These are phyloP conservation scores for Syngnathus rostellatus DNA, from an alignment of 2,797 vertebrate species.

Conservation along the genomic window DNA sequence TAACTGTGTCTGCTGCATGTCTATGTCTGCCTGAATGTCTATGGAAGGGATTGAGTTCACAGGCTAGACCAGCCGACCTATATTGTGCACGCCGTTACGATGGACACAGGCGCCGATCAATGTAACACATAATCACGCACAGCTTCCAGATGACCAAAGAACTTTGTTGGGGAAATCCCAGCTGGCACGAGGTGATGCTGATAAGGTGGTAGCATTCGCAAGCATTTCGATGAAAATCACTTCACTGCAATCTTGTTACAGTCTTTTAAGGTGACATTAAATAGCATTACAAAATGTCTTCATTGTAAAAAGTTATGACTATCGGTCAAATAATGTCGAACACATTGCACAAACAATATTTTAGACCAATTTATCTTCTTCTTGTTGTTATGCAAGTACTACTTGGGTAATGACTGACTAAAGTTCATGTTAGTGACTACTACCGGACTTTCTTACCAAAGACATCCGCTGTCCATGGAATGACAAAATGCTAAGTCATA, in stretches of 20 bases:
- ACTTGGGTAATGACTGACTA: neutral
- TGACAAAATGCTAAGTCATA: neutral
- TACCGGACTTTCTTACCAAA: neutral
- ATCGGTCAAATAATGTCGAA: neutral
- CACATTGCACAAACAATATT: neutral
- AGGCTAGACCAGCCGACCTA: conserved; percentile 9
- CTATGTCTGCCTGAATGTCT: neutral
- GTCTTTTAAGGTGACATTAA: neutral
- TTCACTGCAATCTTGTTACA: neutral
- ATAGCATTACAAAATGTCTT: neutral
- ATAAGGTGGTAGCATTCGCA: neutral
- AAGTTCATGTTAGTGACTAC: neutral
- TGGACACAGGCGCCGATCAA: neutral
- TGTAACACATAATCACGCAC: neutral
- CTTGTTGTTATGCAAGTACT: neutral
- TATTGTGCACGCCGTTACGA: neutral
- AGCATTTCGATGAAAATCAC: neutral
- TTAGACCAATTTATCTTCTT: neutral
- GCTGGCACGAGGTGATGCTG: neutral
- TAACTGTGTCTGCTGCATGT: neutral
- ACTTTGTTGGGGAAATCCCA: neutral
- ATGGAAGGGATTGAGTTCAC: conserved; percentile 3
- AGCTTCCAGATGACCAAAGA: neutral
- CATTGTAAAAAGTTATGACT: neutral
- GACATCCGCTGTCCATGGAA: neutral